phyloP scores from a whole-genome alignment of 2,888 invertebrate genomes.

The Hemaris fuciformis region DNA sequence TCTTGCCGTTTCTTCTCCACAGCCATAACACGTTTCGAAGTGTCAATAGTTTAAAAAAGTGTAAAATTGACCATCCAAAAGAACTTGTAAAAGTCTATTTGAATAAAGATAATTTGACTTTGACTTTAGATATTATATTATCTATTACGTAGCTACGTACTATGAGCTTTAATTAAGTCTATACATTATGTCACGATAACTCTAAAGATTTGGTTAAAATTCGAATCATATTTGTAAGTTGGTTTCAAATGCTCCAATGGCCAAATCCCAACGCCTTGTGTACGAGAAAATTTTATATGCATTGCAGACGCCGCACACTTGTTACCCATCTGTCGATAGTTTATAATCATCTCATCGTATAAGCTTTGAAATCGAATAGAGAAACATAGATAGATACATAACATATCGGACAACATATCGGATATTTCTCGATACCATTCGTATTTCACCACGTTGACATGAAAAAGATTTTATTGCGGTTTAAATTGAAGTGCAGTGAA shows the following conservation, averaged over 20 bases:
- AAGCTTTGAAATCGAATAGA: conserved; percentile 26
- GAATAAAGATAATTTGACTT: no score
- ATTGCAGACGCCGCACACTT: conserved; percentile 31
- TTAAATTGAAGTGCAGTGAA: neutral
- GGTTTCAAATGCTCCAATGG: neutral
- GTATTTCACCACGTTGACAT: neutral
- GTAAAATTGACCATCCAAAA: no score
- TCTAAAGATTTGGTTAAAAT: neutral
- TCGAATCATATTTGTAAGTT: neutral
- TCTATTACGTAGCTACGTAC: no score
- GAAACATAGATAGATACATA: no score
- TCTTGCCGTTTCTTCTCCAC: no score
- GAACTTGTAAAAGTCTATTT: no score
- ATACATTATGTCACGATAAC: no score
- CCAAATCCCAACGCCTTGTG: conserved; percentile 16
- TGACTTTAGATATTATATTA: no score
- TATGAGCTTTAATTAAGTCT: no score
- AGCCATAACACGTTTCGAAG: no score
- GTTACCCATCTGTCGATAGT: conserved; percentile 27
- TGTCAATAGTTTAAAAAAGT: no score
- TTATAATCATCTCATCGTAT: conserved; percentile 25
- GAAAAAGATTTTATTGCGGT: neutral
- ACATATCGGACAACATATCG: no score
- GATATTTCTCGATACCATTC: neutral
- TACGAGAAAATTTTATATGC: conserved; percentile 40